These are phyloP conservation scores for Chamaetylas fuelleborni DNA, from an alignment of 2,113 vertebrate species.

Conservation along the genomic window DNA sequence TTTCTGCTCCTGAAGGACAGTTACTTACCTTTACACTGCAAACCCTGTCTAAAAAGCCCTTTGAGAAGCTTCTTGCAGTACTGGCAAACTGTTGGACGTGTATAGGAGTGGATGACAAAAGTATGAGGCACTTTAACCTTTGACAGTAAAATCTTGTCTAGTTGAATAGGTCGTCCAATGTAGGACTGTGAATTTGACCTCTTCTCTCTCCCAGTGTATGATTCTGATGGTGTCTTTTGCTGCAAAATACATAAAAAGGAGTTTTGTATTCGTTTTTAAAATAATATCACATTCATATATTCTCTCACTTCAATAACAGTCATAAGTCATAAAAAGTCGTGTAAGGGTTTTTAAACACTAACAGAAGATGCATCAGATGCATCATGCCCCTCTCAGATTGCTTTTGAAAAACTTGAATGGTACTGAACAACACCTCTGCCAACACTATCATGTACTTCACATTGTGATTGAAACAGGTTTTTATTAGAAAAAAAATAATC, in stretches of 20 bases:
- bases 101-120: conserved; percentile 96
- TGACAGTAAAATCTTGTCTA: conserved; percentile 93
- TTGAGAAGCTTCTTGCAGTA: conserved; percentile 95
- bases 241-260: conserved; percentile 45
- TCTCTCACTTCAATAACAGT: background rate
- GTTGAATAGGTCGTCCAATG: conserved; percentile 89
- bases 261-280: background rate
- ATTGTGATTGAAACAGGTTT: background rate
- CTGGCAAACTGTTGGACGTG: conserved; percentile 94
- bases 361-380: background rate
- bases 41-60: conserved; percentile 82
- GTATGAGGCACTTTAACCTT: conserved; percentile 98
- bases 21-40: conserved; percentile 83
- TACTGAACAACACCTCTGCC: background rate
- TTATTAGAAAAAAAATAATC: background rate
- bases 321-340: background rate
- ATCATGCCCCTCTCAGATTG: background rate
- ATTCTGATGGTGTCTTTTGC: conserved; percentile 88
- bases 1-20: background rate
- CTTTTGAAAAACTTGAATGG: background rate
- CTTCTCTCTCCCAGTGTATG: conserved; percentile 85
- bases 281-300: background rate
- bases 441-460: background rate
- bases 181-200: conserved; percentile 93
- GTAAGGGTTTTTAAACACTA: background rate